Conservation (phyloP, 2,797 vertebrate species). For the Pterois miles region DNA sequence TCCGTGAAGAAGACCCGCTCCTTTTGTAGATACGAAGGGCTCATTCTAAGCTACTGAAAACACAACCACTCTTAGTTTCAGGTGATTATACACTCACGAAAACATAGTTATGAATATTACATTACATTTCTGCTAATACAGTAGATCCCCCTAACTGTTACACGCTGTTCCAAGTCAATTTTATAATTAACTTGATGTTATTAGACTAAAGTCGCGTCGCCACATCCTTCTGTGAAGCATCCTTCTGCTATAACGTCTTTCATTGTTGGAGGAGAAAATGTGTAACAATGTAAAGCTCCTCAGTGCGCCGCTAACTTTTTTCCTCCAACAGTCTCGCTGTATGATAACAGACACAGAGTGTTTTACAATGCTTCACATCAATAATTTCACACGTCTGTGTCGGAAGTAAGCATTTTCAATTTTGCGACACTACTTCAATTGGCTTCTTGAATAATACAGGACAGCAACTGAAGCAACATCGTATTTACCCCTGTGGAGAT, state of each 20-base stretch:
- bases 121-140: no score
- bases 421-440: conserved; percentile 71
- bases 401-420: conserved; percentile 70
- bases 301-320: conserved; percentile 35
- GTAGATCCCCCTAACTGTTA: no score
- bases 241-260: neutral
- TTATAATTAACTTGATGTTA: neutral
- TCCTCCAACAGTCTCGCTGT: conserved; percentile 44
- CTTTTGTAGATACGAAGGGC: no score
- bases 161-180: no score
- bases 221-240: no score
- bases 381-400: conserved; percentile 67
- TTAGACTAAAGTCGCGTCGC: neutral
- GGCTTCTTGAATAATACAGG: conserved; percentile 77
- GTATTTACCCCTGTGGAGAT: conserved; percentile 76
- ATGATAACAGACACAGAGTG: conserved; percentile 52
- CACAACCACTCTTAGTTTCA: no score
- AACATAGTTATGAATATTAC: no score
- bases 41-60: no score
- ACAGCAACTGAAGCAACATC: conserved; percentile 67
- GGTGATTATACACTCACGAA: no score
- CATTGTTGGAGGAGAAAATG: conserved; percentile 10
- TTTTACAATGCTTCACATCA: conserved; percentile 71
- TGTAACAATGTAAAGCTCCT: conserved; percentile 19
- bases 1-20: no score